A percentile compares a stretch with the other conserved stretches of the same genome.
phyloP scores from a whole-genome alignment of 2,113 vertebrate species.

The Sinocyclocheilus anophthalmus region DNA sequence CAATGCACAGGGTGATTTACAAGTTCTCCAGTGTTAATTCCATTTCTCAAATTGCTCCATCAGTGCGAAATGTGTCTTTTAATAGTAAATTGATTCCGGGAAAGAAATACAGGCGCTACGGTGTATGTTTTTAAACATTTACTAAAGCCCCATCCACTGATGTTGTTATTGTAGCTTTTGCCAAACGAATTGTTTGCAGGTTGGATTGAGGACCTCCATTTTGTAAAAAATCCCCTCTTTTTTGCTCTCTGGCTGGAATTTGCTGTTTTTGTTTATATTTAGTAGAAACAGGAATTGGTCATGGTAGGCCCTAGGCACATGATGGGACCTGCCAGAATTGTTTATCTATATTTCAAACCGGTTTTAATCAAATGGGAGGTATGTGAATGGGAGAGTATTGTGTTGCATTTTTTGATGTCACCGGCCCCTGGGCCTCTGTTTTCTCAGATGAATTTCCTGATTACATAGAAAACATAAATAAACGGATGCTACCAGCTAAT shows the following conservation, averaged over 20 bases:
- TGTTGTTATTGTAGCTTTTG: conserved; percentile 52
- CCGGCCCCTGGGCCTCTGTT: conserved; percentile 62
- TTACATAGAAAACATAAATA: conserved; percentile 73
- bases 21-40: conserved; percentile 38
- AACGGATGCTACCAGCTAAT: conserved; percentile 70
- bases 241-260: conserved; percentile 52
- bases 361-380: conserved; percentile 60
- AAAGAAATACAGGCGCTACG: conserved; percentile 35
- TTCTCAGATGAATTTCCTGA: conserved; percentile 68
- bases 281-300: conserved; percentile 58
- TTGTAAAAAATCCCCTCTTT: conserved; percentile 38
- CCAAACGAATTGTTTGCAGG: conserved; percentile 34
- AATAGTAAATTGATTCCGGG: conserved; percentile 52
- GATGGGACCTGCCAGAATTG: conserved; percentile 49
- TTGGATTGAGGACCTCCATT: conserved; percentile 44
- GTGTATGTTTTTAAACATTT: conserved; percentile 52
- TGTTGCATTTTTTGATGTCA: conserved; percentile 69
- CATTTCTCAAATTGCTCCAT: conserved; percentile 50
- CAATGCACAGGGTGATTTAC: conserved; percentile 35
- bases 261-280: conserved; percentile 54
- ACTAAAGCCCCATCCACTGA: conserved; percentile 40
- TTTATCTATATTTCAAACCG: conserved; percentile 59
- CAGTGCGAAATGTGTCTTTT: conserved; percentile 53
- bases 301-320: conserved; percentile 55
- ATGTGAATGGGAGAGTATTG: conserved; percentile 62